phyloP scores from a whole-genome alignment of 2,797 vertebrate genomes.

The Thalassophryne amazonica region DNA sequence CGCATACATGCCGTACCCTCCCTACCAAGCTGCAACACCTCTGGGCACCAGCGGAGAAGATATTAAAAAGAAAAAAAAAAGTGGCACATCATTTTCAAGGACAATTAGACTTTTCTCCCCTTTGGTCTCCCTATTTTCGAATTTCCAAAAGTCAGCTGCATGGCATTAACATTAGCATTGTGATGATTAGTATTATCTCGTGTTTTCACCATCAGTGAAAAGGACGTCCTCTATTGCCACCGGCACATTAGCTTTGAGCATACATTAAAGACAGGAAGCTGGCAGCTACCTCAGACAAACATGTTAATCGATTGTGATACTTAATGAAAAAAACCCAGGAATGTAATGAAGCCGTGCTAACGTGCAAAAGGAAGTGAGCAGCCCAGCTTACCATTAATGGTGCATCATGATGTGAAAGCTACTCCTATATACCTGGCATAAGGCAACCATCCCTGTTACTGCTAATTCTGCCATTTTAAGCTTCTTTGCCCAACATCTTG shows the following conservation, averaged over 20 bases:
- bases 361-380: constrained; percentile 1
- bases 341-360: constrained; percentile 8
- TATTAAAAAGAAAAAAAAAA: constrained; percentile 70
- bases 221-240: constrained; percentile 9
- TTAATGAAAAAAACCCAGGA: constrained; percentile 15
- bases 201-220: constrained; percentile 19
- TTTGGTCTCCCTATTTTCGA: constrained; percentile 65
- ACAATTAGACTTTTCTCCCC: constrained; percentile 63
- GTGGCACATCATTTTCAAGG: constrained; percentile 72
- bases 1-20: constrained; percentile 41
- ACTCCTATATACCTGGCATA: too few relatives aligned
- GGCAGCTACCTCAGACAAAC: constrained; percentile 30
- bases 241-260: constrained; percentile 16
- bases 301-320: constrained; percentile 32
- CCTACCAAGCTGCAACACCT: constrained; percentile 58
- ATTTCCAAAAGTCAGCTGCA: constrained; percentile 38
- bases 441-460: too few relatives aligned
- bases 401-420: too few relatives aligned
- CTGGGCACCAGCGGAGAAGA: constrained; percentile 68
- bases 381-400: not conserved
- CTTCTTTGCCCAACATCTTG: too few relatives aligned
- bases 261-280: constrained; percentile 19
- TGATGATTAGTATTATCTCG: constrained; percentile 22
- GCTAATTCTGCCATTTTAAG: too few relatives aligned
- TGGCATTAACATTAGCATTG: constrained; percentile 8